phyloP scores from a whole-genome alignment of 1,140 invertebrate genomes.

The Bilobella aurantiaca region DNA sequence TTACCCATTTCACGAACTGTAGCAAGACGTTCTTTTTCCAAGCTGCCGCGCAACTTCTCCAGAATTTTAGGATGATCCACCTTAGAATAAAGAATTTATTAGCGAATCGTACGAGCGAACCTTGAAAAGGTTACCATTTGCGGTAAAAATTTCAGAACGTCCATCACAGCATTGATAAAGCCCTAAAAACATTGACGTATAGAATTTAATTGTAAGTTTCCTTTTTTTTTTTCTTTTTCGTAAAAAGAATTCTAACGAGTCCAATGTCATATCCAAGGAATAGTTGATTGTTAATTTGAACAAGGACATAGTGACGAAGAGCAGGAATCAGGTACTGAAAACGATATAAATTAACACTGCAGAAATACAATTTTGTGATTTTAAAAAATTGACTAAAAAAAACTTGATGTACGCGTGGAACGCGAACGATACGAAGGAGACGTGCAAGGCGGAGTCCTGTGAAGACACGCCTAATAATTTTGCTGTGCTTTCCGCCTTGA shows the following conservation, averaged over 20 bases:
- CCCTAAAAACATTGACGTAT: conserved; percentile 42
- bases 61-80: conserved; percentile 39
- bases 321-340: neutral
- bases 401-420: conserved; percentile 10
- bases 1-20: conserved; percentile 27
- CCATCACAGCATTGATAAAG: conserved; percentile 47
- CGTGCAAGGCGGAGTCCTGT: conserved; percentile 14
- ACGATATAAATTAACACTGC: too few relatives aligned
- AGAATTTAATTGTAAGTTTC: neutral
- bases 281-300: neutral
- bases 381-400: neutral
- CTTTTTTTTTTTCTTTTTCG: neutral
- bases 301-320: neutral
- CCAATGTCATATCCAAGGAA: conserved; percentile 14
- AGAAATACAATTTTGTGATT: neutral
- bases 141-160: conserved; percentile 45
- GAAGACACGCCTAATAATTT: neutral
- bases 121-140: too few relatives aligned
- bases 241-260: neutral
- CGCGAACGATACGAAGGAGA: conserved; percentile 18
- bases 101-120: conserved; percentile 43
- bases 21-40: conserved; percentile 20
- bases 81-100: conserved; percentile 9
- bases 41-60: conserved; percentile 13
- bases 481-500: neutral